phyloP scores from a whole-genome alignment of 2,113 vertebrate species.

The Semicossyphus pulcher region DNA sequence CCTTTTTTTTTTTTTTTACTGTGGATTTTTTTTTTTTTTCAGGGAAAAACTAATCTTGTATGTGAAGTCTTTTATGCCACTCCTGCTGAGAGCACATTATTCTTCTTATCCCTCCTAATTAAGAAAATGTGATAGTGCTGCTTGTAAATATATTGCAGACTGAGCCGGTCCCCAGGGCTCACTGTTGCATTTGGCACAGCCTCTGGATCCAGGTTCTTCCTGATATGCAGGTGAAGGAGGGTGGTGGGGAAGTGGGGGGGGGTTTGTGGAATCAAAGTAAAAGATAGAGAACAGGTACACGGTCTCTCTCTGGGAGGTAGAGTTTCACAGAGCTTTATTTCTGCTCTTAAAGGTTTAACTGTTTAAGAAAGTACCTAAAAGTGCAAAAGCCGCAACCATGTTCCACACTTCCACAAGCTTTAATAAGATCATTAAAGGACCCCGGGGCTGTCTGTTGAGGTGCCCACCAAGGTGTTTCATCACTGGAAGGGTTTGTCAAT shows the following conservation, averaged over 20 bases:
- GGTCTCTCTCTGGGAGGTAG: constrained; percentile 40
- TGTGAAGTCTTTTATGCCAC: constrained; percentile 64
- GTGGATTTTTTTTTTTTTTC: constrained; percentile 22
- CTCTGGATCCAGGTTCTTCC: constrained; percentile 45
- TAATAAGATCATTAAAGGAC: constrained; percentile 78
- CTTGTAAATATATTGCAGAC: constrained; percentile 68
- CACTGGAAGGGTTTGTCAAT: constrained; percentile 76
- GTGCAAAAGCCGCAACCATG: constrained; percentile 58
- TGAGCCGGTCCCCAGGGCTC: constrained; percentile 58
- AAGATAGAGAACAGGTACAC: constrained; percentile 53
- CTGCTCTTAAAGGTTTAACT: constrained; percentile 63
- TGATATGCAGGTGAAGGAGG: constrained; percentile 44
- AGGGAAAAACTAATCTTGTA: constrained; percentile 53
- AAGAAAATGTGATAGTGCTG: constrained; percentile 76
- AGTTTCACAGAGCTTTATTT: constrained; percentile 47
- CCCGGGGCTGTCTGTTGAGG: constrained; percentile 59
- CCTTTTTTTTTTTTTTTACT: constrained; percentile 45
- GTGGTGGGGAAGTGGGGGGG: neutral
- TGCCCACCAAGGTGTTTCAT: constrained; percentile 76
- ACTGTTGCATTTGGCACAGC: constrained; percentile 61
- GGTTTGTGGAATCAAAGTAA: constrained; percentile 44
- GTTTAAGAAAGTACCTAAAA: constrained; percentile 68
- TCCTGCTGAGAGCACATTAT: constrained; percentile 66
- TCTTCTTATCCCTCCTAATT: constrained; percentile 81
- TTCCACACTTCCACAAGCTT: constrained; percentile 62